phyloP scores from a whole-genome alignment of 2,888 invertebrate genomes.

The Drosophila eohydei region DNA sequence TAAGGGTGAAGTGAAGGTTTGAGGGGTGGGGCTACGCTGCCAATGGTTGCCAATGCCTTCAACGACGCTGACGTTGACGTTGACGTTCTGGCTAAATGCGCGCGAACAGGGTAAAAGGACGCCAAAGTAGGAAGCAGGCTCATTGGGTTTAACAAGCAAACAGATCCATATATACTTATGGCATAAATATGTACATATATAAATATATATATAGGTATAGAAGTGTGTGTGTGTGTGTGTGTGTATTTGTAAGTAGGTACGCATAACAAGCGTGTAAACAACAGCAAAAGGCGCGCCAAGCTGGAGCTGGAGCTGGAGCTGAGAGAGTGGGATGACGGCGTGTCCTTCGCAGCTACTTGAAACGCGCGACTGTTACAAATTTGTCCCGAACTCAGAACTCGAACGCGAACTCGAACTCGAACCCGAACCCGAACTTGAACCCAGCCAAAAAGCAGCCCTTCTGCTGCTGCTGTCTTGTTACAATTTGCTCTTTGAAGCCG shows the following conservation, averaged over 20 bases:
- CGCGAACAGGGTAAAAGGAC: constrained; percentile 32
- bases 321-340: background rate
- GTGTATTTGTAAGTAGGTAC: constrained; percentile 56
- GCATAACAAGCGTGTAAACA: constrained; percentile 79
- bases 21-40: constrained; percentile 13
- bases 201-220: constrained; percentile 16
- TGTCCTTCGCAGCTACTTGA: constrained; percentile 67
- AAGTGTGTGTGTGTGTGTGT: constrained; percentile 8
- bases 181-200: constrained; percentile 26
- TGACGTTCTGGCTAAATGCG: constrained; percentile 58
- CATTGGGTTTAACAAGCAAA: constrained; percentile 47
- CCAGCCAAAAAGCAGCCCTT: constrained; percentile 33
- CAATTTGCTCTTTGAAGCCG: constrained; percentile 75
- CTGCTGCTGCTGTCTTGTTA: constrained; percentile 31
- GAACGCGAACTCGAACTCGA: constrained; percentile 34
- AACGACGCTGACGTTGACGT: constrained; percentile 31
- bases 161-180: constrained; percentile 48
- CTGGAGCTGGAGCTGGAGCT: background rate
- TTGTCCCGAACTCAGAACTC: constrained; percentile 24
- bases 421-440: constrained; percentile 32
- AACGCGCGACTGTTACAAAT: constrained; percentile 66
- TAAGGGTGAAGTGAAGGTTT: background rate
- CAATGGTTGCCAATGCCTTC: constrained; percentile 69
- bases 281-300: constrained; percentile 63
- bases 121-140: constrained; percentile 10